Base-by-base conservation (phyloP, 1,140 invertebrate species). In the Drosophila hydei region DNA sequence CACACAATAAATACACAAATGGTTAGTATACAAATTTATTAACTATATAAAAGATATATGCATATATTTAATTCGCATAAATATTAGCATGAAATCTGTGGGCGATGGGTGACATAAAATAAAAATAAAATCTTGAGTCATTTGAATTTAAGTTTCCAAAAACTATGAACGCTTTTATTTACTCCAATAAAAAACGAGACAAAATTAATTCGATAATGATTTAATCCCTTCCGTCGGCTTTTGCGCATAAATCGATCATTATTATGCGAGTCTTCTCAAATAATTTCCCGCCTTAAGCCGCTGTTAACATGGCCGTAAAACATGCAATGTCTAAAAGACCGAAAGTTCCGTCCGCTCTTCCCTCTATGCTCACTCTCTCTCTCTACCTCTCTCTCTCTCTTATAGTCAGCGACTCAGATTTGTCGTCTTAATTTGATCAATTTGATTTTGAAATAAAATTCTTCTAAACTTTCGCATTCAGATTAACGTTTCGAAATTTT, bases 201-300 rank as follows among this genome's bases (percentile, higher is more conserved):
- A 30, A 51, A 54, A 69, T 76, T 88, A 87, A 87, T 87, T 87
- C 67, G 71, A 81, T 81, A 87, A 88, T 81, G 83, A 87, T 72
- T 87, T 87, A 88, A 87, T 87, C 81, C 77, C 45, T 36, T 16
- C 58, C 56, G 27, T 40, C 67, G 71, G 61, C 43, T 73, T 62
- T 58, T 43, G 43, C 58, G 56, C 78, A 83, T 81, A 83, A 88
- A 88, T 88, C 84, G 78, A 88, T 88, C 79, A 88, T 67, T 38
- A 50, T 79, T 77, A 72, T 65, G 70, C 52, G 68, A 58, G n/a
- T 23, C 36, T 25, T 63, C 64, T 61, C 76, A 55, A 75, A 70
- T 70, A 48, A 73, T 69, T 64, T 77, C 68, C 50, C 63, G 68
- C 73, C 61, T 88, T 81, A 87, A 78, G 81, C 61, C 75, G 51